Evolutionary conservation across 2,113 vertebrate species (phyloP).

Genomic region (Oncorhynchus masou): DNA sequence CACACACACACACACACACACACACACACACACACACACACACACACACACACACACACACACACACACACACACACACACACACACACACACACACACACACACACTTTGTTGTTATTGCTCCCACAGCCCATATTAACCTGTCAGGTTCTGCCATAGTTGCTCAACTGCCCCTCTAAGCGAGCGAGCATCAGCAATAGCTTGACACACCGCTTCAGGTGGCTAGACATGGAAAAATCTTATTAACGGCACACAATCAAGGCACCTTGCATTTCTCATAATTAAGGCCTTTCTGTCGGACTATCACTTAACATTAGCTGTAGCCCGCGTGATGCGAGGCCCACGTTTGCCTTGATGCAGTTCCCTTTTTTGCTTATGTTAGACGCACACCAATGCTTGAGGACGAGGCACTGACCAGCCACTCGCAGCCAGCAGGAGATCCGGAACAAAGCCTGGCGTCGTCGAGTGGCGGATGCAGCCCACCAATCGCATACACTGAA

Average conservation of each 20-base stretch:
- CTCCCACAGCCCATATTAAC: background rate
- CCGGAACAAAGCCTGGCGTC: too few relatives aligned
- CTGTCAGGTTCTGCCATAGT: background rate
- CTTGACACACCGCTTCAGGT: conserved; percentile 8
- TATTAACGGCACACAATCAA: conserved; percentile 36
- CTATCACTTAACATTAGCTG: conserved; percentile 17
- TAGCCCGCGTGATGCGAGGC: background rate
- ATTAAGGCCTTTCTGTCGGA: conserved; percentile 22
- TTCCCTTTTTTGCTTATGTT: background rate
- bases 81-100: background rate
- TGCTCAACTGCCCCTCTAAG: background rate
- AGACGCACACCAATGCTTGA: too few relatives aligned
- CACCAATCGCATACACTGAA: background rate
- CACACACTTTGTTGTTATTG: background rate
- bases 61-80: background rate
- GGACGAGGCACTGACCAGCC: too few relatives aligned
- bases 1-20: background rate
- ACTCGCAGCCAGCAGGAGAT: too few relatives aligned
- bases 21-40: background rate
- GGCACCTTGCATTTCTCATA: conserved; percentile 14
- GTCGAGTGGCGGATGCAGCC: too few relatives aligned
- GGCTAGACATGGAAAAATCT: conserved; percentile 8
- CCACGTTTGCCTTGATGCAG: background rate
- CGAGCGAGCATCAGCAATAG: too few relatives aligned
- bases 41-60: background rate